Conservation (phyloP, 2,888 invertebrate genomes). For the Neria commutata region DNA sequence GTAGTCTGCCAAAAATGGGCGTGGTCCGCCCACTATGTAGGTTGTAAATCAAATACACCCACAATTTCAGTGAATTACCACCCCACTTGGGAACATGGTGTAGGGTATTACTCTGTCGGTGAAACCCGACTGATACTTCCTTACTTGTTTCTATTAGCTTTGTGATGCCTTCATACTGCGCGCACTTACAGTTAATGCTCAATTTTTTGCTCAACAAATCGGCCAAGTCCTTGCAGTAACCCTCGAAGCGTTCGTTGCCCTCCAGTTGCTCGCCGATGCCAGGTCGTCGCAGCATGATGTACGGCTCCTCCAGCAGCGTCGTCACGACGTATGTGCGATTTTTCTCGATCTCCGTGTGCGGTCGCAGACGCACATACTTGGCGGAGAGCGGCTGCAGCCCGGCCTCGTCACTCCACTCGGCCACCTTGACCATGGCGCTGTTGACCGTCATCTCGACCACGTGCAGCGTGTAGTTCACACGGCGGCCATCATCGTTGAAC, state of each 20-base stretch:
- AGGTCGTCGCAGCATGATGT: constrained; percentile 77
- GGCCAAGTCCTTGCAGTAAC: constrained; percentile 91
- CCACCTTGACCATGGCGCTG: constrained; percentile 90
- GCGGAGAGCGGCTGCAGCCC: constrained; percentile 78
- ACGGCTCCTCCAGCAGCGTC: constrained; percentile 86
- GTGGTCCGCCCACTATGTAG: no score
- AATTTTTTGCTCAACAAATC: constrained; percentile 80
- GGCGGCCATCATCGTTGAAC: constrained; percentile 87
- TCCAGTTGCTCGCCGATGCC: constrained; percentile 69
- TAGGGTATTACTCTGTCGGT: no score
- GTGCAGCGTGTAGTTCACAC: constrained; percentile 87
- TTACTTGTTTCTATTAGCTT: no score
- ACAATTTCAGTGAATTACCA: no score
- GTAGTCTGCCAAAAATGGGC: no score
- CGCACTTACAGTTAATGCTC: constrained; percentile 82
- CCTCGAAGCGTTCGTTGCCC: constrained; percentile 83
- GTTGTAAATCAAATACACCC: no score
- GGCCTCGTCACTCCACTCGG: constrained; percentile 83
- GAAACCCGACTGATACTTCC: no score
- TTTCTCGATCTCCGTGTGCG: constrained; percentile 75
- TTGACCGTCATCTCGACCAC: constrained; percentile 94
- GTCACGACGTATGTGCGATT: constrained; percentile 89
- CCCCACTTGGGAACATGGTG: no score
- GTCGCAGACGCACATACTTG: constrained; percentile 75
- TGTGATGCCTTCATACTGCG: no score